These are phyloP conservation scores for Paralvinella palmiformis DNA, from an alignment of 1,140 invertebrate genomes.

Conservation along the genomic window DNA sequence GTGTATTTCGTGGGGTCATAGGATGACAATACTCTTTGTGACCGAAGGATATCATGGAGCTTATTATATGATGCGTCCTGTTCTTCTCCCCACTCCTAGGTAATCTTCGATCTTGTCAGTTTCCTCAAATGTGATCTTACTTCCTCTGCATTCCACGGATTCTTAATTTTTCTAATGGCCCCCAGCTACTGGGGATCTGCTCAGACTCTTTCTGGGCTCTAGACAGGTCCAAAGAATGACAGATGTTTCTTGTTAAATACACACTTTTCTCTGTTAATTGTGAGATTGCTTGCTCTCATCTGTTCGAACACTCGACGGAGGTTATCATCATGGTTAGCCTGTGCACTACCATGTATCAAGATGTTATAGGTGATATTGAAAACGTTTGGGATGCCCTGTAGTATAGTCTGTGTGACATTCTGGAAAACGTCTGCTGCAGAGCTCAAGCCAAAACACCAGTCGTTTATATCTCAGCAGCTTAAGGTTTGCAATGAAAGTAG, in stretches of 20 bases:
- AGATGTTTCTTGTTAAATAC: not conserved
- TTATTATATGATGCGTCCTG: conserved; percentile 16
- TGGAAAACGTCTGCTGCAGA: conserved; percentile 21
- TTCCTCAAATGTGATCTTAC: conserved; percentile 5
- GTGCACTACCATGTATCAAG: conserved; percentile 1
- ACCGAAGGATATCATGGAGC: conserved; percentile 7
- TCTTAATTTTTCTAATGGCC: not conserved
- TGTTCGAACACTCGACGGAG: conserved; percentile 11
- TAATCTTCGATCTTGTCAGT: conserved; percentile 6
- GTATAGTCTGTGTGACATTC: not conserved
- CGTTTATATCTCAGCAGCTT: not conserved
- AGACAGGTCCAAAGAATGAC: conserved; percentile 10
- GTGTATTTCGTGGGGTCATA: not conserved
- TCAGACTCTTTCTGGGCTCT: no score
- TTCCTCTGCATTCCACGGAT: conserved; percentile 1
- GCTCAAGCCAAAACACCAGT: not conserved
- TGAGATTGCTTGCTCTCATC: not conserved
- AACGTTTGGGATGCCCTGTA: conserved; percentile 7
- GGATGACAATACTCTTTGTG: not conserved
- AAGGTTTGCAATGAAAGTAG: conserved; percentile 13
- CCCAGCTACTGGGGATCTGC: not conserved
- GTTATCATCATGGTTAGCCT: conserved; percentile 17
- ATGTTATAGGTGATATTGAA: no score
- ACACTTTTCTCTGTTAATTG: conserved; percentile 5
- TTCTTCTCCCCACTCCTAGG: conserved; percentile 12